A percentile compares a stretch with the other conserved stretches of the same genome.
Evolutionary conservation across 2,113 vertebrate genomes (phyloP).

Genomic region (Peucedramus taeniatus): DNA sequence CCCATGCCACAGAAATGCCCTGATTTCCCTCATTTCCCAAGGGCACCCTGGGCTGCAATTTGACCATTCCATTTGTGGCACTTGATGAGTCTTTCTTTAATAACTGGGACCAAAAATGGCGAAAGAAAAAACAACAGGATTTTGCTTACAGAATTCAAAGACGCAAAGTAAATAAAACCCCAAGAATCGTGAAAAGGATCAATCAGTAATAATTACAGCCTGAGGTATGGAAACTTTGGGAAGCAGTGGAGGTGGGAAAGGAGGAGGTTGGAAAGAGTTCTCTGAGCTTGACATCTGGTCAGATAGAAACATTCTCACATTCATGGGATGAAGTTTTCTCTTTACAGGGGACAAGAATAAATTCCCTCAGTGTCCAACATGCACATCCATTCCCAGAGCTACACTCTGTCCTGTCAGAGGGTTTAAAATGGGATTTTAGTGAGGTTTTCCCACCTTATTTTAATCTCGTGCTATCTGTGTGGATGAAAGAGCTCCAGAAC

Average conservation of each 20-base stretch:
- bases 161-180: background rate
- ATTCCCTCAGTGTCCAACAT: accelerated
- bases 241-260: background rate
- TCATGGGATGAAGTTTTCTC: background rate
- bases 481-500: background rate
- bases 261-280: background rate
- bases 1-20: background rate
- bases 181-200: background rate
- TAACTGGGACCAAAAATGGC: background rate
- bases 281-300: background rate
- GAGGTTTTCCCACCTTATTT: background rate
- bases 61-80: background rate
- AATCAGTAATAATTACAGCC: background rate
- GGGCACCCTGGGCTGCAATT: background rate
- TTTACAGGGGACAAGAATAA: background rate
- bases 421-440: background rate
- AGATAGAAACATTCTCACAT: background rate
- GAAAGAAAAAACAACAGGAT: background rate
- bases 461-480: background rate
- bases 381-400: background rate
- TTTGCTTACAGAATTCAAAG: background rate
- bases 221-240: background rate
- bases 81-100: background rate
- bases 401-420: background rate
- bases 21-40: background rate